These are phyloP conservation scores for Suncus etruscus DNA, from an alignment of 2,113 vertebrate species.

Conservation along the genomic window DNA sequence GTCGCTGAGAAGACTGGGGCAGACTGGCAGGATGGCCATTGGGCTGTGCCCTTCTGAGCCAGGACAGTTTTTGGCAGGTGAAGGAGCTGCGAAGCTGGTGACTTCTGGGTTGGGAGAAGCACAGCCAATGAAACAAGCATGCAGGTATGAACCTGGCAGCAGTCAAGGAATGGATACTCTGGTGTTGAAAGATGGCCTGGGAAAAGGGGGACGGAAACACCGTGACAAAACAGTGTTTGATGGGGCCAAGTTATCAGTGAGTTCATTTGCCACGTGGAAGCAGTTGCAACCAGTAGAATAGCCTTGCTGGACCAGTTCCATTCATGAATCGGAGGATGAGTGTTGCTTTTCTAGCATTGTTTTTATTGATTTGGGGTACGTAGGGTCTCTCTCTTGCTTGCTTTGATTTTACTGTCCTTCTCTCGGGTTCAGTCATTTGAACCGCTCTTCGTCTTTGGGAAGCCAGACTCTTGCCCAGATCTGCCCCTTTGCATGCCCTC, in stretches of 20 bases:
- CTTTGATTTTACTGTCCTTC: background rate
- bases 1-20: background rate
- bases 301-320: no score
- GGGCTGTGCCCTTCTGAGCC: no score
- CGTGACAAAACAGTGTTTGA: background rate
- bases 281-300: background rate
- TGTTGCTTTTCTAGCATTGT: background rate
- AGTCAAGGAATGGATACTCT: background rate
- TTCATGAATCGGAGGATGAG: no score
- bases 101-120: background rate
- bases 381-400: background rate
- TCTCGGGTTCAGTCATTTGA: background rate
- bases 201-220: background rate
- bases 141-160: background rate
- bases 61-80: no score
- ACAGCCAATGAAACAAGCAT: background rate
- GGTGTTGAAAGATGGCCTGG: background rate
- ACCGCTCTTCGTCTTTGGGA: background rate
- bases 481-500: background rate
- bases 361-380: background rate
- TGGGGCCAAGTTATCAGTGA: background rate
- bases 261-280: background rate
- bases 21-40: background rate
- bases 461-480: background rate
- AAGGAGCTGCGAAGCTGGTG: no score